Percentiles rank a stretch among this genome's conserved stretches.
These are phyloP conservation scores for Hozukius guyotensis DNA, from an alignment of 2,797 vertebrate species.

Conservation along the genomic window DNA sequence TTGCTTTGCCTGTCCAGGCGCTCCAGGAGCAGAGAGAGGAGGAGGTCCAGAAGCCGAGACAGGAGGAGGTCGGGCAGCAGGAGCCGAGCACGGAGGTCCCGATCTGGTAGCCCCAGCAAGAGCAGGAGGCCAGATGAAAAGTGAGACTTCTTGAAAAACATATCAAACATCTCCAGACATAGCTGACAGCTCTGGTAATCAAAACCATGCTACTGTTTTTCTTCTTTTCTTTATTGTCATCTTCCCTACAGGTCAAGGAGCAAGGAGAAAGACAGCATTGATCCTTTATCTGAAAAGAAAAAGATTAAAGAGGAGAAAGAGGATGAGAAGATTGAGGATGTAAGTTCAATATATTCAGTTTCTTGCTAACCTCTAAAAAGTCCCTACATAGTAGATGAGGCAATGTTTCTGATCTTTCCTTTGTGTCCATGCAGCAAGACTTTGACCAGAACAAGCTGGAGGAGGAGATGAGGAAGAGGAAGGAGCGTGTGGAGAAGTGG, in stretches of 20 bases:
- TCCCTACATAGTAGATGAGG: neutral
- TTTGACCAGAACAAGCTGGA: conserved; percentile 99
- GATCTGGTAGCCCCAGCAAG: conserved; percentile 89
- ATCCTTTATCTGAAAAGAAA: conserved; percentile 92
- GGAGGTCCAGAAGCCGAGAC: conserved; percentile 90
- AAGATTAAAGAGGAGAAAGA: conserved; percentile 97
- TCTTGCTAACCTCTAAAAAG: neutral
- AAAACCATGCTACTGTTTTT: neutral
- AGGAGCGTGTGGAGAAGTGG: conserved; percentile 99
- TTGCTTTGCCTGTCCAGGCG: conserved; percentile 78
- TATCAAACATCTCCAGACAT: neutral
- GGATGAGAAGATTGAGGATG: conserved; percentile 95
- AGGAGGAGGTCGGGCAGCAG: conserved; percentile 90
- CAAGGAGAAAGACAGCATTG: conserved; percentile 92
- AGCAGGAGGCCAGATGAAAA: conserved; percentile 90
- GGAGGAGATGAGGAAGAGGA: conserved; percentile 99
- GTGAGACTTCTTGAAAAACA: conserved; percentile 65
- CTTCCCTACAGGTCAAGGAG: conserved; percentile 84
- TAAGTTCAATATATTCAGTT: conserved; percentile 59
- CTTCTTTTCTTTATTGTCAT: neutral
- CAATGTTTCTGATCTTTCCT: neutral
- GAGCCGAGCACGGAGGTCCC: conserved; percentile 88
- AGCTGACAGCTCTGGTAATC: neutral
- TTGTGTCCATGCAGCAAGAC: conserved; percentile 82
- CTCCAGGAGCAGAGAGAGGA: conserved; percentile 94